These are phyloP conservation scores for Parauchenoglanis ngamensis DNA, from an alignment of 2,797 vertebrate genomes.

Conservation along the genomic window DNA sequence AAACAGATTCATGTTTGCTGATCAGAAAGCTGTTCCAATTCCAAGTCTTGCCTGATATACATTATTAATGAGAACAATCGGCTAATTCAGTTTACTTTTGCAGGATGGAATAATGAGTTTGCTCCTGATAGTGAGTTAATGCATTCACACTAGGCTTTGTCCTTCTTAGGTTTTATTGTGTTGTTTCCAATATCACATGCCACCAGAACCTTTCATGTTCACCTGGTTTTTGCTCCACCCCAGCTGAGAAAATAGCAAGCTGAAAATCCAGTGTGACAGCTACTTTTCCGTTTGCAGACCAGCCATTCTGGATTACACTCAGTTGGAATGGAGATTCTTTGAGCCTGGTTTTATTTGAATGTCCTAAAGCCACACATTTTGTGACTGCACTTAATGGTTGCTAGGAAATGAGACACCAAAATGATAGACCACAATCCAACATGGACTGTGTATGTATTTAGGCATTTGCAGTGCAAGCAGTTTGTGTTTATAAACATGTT, in stretches of 20 bases:
- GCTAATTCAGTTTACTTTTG: not conserved
- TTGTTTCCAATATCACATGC: not conserved
- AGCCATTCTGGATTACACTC: slow-evolving; percentile 3
- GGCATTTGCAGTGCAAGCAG: slow-evolving; percentile 13
- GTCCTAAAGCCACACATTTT: slow-evolving; percentile 12
- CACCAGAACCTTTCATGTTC: not conserved
- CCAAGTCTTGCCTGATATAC: not conserved
- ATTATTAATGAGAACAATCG: not conserved
- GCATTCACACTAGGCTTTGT: not conserved
- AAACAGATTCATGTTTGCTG: not conserved
- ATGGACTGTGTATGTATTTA: not conserved
- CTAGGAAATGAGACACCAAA: slow-evolving; percentile 13
- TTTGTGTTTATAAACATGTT: slow-evolving; percentile 20
- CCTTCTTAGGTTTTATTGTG: not conserved
- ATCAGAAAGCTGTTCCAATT: not conserved
- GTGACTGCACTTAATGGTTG: not conserved
- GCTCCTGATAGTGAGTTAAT: not conserved
- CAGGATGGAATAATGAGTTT: not conserved
- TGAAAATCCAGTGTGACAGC: slow-evolving; percentile 22
- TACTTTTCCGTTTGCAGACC: not conserved
- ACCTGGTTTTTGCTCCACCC: not conserved
- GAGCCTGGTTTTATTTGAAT: not conserved
- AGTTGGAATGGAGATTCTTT: not conserved
- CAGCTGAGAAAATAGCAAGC: not conserved
- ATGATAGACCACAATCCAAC: not conserved